Conservation (phyloP, 2,888 invertebrate species). For the Stenchaetothrips biformis region DNA sequence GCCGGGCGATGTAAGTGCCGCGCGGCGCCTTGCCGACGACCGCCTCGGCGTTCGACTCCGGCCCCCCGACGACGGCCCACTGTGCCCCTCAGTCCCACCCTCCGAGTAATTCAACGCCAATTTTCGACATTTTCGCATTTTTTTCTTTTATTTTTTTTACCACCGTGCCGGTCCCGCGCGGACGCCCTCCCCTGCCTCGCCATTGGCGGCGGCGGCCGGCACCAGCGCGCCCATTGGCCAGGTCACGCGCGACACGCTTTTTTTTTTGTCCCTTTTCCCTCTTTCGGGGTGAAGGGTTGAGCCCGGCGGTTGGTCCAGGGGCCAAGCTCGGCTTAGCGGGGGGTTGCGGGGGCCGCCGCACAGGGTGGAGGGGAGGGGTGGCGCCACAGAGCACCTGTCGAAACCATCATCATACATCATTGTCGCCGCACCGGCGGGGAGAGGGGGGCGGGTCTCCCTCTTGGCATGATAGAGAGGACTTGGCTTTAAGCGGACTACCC, state of each 20-base stretch:
- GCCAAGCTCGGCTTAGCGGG: conserved; percentile 12
- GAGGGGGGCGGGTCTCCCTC: too few relatives aligned
- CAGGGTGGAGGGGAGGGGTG: not conserved
- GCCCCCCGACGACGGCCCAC: not conserved
- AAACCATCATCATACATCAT: not conserved
- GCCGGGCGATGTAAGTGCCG: not conserved
- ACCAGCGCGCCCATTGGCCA: not conserved
- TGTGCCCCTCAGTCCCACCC: too few relatives aligned
- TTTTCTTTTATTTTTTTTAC: too few relatives aligned
- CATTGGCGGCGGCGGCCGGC: not conserved
- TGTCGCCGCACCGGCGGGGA: not conserved
- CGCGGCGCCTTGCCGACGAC: not conserved
- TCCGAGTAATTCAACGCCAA: too few relatives aligned
- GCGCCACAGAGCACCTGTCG: not conserved
- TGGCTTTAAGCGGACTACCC: too few relatives aligned
- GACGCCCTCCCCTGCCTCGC: not conserved
- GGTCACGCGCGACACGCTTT: not conserved
- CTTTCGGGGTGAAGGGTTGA: not conserved
- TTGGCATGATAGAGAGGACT: too few relatives aligned
- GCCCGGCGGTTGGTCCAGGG: not conserved
- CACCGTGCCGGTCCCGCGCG: too few relatives aligned
- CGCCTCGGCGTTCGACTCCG: too few relatives aligned
- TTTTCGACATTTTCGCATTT: too few relatives aligned
- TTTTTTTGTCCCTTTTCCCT: not conserved
- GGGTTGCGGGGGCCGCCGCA: not conserved